A percentile compares a stretch with the other conserved stretches of the same genome.
phyloP scores from a whole-genome alignment of 2,888 invertebrate genomes.

The Parasteatoda lunata region DNA sequence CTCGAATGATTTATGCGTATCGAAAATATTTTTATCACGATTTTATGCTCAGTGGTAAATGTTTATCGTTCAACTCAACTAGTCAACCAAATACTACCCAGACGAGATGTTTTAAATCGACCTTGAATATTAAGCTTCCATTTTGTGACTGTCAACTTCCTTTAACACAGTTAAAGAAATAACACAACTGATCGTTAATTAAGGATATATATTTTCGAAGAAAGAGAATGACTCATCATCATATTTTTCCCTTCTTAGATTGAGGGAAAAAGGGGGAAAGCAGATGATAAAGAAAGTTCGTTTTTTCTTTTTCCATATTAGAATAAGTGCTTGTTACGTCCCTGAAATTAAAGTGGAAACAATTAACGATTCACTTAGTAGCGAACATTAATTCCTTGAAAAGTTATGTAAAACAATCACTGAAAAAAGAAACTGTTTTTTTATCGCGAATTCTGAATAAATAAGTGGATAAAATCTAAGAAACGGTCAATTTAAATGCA shows the following conservation, averaged over 20 bases:
- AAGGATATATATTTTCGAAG: constrained; percentile 39
- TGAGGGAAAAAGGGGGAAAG: not conserved
- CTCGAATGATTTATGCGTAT: no score
- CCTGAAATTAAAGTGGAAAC: not conserved
- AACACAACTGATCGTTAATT: constrained; percentile 31
- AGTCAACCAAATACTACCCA: not conserved
- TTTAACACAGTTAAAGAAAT: constrained; percentile 29
- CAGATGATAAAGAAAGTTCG: not conserved
- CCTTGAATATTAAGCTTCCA: not conserved
- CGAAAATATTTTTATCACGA: no score
- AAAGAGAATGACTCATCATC: constrained; percentile 41
- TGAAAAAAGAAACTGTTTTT: not conserved
- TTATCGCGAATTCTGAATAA: no score
- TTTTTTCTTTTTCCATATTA: no score
- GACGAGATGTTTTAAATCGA: not conserved
- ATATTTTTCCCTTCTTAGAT: constrained; percentile 25
- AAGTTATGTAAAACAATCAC: not conserved
- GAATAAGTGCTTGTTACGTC: no score
- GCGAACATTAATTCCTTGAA: not conserved
- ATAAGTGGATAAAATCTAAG: no score
- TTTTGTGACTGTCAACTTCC: constrained; percentile 18
- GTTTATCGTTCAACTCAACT: not conserved
- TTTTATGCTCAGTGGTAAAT: no score
- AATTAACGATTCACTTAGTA: not conserved
- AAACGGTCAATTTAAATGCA: no score